phyloP scores from a whole-genome alignment of 2,888 invertebrate genomes.

The Dolichomitus sp. region DNA sequence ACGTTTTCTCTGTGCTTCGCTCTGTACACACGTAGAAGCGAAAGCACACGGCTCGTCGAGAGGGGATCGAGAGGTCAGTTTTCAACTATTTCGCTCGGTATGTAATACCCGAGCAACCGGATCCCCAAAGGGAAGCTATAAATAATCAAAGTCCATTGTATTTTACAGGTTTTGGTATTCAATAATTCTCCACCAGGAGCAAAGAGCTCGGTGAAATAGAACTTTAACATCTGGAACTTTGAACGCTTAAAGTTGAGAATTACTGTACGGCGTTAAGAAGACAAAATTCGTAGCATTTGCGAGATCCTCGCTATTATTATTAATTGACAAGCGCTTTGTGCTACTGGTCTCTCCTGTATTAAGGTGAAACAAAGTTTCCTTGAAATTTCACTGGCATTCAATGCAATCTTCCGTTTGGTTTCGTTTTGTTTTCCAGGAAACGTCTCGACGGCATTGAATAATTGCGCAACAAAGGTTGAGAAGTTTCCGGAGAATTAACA shows the following conservation, averaged over 20 bases:
- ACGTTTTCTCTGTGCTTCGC: slow-evolving; percentile 41
- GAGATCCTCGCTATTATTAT: slow-evolving; percentile 11
- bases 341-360: background rate
- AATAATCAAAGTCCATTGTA: slow-evolving; percentile 17
- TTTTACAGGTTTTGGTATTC: background rate
- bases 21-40: slow-evolving; percentile 7
- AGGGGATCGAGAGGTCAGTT: slow-evolving; percentile 38
- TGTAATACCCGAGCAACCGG: slow-evolving; percentile 2
- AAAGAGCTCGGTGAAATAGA: background rate
- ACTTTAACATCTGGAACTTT: background rate
- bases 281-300: background rate
- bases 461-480: slow-evolving; percentile 70
- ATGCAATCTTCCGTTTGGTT: background rate
- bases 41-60: slow-evolving; percentile 1
- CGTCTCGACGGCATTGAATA: slow-evolving; percentile 75
- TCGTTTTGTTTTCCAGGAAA: slow-evolving; percentile 35
- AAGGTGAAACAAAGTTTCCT: slow-evolving; percentile 15
- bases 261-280: background rate
- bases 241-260: background rate
- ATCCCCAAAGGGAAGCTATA: slow-evolving; percentile 10
- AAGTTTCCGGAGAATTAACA: slow-evolving; percentile 80
- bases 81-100: slow-evolving; percentile 23
- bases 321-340: slow-evolving; percentile 9
- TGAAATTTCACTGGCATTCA: slow-evolving; percentile 14
- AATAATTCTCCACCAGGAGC: slow-evolving; percentile 2